Evolutionary conservation across 2,888 invertebrate genomes (phyloP), one percentile per base, ranked within the genome.

Genomic region (Lamellibrachia columna): DNA sequence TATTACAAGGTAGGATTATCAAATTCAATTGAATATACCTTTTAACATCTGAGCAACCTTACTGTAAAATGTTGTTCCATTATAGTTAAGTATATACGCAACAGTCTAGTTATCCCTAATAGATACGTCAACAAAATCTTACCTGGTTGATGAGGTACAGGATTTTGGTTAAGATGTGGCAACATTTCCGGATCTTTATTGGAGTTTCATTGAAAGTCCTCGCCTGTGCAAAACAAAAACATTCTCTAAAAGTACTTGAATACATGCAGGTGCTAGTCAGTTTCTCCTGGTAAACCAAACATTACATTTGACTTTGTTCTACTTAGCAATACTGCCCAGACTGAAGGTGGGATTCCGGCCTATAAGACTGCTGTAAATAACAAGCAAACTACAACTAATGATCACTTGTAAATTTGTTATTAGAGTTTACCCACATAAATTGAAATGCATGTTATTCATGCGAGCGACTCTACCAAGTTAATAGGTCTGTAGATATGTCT

Each of bases 141-240:
- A 94, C 98, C 97, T 99, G 99, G 96, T 99, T 99, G 94, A 99
- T 97, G 94, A 99, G 97, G 97, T 99, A 99, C 52, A 99, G 97
- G 94, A 99, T 98, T 97, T 99, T 99, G 93, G 99, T 99, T 94
- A 99, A 97, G 96, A 99, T 99, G 95, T 98, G 98, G 75, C 98
- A 98, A 97, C 99, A 99, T 98, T 99, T 99, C 97, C 98, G 97
- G 6, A 99, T 98, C 97, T 99, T 99, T 2, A 99, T 98, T 2
- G 99, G 98, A 0, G 99, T 99, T 95, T 99, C 99, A 96, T 99
- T 99, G 96, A 99, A 99, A 92, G 98, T 98, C 91, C 99, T 97
- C 0, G 99, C 98, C 97, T 97, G 94, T 93, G 96, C 94, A 93
- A 93, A 93, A 93, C 91, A 55, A 93, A 40, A 92, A 90, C 55